Conservation (phyloP, 2,888 invertebrate species). For the Ichneumon xanthorius region DNA sequence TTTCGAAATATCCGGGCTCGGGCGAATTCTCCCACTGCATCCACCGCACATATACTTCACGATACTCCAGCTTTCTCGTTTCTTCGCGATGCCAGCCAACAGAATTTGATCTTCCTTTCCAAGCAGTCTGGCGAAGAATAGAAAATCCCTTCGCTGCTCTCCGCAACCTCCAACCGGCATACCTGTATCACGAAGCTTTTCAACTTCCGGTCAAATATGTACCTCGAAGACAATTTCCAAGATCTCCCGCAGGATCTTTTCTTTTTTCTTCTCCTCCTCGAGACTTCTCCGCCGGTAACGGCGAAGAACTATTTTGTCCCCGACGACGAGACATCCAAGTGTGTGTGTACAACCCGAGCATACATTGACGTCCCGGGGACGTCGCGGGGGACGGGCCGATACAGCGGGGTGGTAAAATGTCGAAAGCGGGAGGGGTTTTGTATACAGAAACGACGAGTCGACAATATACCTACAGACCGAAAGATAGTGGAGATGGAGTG, state of each 20-base stretch:
- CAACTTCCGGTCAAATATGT: slow-evolving; percentile 39
- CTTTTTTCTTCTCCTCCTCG: background rate
- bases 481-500: slow-evolving; percentile 57
- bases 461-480: slow-evolving; percentile 56
- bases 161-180: background rate
- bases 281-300: background rate
- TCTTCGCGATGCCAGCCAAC: background rate
- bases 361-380: slow-evolving; percentile 24
- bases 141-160: background rate
- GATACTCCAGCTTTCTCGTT: background rate
- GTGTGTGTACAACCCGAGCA: background rate
- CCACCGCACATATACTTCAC: background rate
- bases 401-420: slow-evolving; percentile 72
- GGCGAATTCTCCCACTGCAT: background rate
- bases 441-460: slow-evolving; percentile 59
- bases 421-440: slow-evolving; percentile 71
- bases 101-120: background rate
- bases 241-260: background rate
- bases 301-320: background rate
- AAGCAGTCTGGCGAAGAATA: background rate
- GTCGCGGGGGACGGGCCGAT: slow-evolving; percentile 62
- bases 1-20: slow-evolving; percentile 27
- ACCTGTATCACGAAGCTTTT: slow-evolving; percentile 6
- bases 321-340: slow-evolving; percentile 9
- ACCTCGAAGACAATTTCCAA: slow-evolving; percentile 26